phyloP scores from a whole-genome alignment of 2,113 vertebrate species.

The Mugil cephalus region DNA sequence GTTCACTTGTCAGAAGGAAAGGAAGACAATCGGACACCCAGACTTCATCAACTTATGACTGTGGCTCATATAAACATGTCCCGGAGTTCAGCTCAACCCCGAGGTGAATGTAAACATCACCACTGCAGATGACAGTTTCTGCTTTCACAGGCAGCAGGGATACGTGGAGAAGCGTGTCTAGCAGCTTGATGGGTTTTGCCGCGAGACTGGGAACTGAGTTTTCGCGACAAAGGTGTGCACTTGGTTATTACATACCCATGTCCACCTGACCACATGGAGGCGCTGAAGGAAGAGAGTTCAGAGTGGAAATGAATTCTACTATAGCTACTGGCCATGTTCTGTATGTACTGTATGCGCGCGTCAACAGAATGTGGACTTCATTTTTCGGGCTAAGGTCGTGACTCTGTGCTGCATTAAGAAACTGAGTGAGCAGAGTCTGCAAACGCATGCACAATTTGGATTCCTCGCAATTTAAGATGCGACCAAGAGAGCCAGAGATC shows the following conservation, averaged over 20 bases:
- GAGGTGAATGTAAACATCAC: slow-evolving; percentile 40
- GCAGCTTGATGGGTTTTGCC: slow-evolving; percentile 28
- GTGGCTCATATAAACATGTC: slow-evolving; percentile 37
- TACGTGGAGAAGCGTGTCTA: slow-evolving; percentile 15
- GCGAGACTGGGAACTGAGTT: slow-evolving; percentile 43
- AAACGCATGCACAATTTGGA: background rate
- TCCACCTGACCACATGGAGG: slow-evolving; percentile 11
- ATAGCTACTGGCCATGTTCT: slow-evolving; percentile 24
- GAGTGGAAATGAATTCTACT: slow-evolving; percentile 40
- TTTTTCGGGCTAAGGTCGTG: slow-evolving; percentile 24
- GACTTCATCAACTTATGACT: slow-evolving; percentile 33
- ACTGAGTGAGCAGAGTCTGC: slow-evolving; percentile 4
- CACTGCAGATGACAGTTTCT: slow-evolving; percentile 13
- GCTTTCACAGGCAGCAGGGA: slow-evolving; percentile 10
- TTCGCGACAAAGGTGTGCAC: slow-evolving; percentile 29
- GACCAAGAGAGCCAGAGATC: slow-evolving; percentile 38
- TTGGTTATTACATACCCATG: slow-evolving; percentile 41
- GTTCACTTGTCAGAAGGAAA: slow-evolving; percentile 12
- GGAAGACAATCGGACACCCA: slow-evolving; percentile 24
- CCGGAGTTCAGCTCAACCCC: slow-evolving; percentile 30
- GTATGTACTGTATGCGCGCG: slow-evolving; percentile 16
- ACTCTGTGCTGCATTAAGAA: slow-evolving; percentile 7
- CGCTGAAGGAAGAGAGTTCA: slow-evolving; percentile 6
- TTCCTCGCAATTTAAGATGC: slow-evolving; percentile 7
- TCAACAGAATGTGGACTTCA: slow-evolving; percentile 3